Evolutionary conservation across 2,797 vertebrate genomes (phyloP), one percentile per base, ranked within the genome.

Genomic region (Sternarchorhynchus goeldii): DNA sequence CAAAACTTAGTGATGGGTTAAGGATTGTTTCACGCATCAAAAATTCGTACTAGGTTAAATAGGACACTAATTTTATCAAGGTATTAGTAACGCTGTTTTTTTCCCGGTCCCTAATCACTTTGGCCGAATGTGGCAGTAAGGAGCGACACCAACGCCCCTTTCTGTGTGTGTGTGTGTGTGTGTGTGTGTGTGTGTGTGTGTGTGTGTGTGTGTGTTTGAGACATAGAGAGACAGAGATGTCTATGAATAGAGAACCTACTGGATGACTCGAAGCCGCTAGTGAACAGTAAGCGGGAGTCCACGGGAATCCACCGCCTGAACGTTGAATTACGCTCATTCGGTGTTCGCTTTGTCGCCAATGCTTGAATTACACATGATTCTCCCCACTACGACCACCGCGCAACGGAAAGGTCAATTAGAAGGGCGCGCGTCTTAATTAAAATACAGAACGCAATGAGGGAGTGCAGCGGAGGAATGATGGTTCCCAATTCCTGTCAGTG

Each of bases 401-500:
- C 62, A 53, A 53, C 45, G 7, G 58, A 31, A 73, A 29, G 17
- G 31, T 29, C 34, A 6, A 17, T 29, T 57, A 63, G 66, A 75
- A 56, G 56, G 71, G 59, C 29, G 74, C 39, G 34, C 21, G 21
- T n/a, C 18, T 17, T 63, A 41, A 31, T 41, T 25, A 73, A 58
- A 20, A 65, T 14, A 14, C 55, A 63, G 17, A 67, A 34, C 34
- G 32, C 53, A 58, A 77, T 71, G 77, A 69, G 32, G 59, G 59
- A 69, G 25, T 36, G 55, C 78, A 69, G 72, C 36, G 18, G 78
- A 29, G 67, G 78, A 34, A 77, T 57, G 29, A 81, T 82, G 86
- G 58, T 82, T 58, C 65, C 74, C 70, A 55, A 69, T 62, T 59
- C 45, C 67, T 62, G n/a, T 58, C 72, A 78, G 63, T 87, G 73